These are phyloP conservation scores for Drosophila takahashii DNA, from an alignment of 1,140 invertebrate genomes.

Conservation along the genomic window DNA sequence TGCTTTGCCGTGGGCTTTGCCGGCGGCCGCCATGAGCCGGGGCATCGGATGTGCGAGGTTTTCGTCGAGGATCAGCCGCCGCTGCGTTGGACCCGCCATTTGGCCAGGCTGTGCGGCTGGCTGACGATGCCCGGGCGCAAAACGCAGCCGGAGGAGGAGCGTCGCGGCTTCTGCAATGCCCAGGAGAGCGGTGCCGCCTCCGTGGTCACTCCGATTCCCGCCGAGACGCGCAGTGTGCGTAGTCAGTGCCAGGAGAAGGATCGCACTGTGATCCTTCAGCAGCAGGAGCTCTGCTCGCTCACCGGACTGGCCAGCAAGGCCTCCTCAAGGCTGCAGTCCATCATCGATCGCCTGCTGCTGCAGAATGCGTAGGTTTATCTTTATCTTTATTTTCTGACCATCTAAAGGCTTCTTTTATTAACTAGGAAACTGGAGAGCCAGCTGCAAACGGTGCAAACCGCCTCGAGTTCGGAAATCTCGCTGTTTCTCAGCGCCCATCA, in stretches of 20 bases:
- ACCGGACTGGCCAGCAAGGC: constrained; percentile 72
- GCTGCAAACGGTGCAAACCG: constrained; percentile 53
- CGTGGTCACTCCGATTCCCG: constrained; percentile 56
- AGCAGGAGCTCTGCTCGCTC: constrained; percentile 53
- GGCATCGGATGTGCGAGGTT: constrained; percentile 81
- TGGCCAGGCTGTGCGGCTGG: constrained; percentile 65
- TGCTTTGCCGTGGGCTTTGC: constrained; percentile 72
- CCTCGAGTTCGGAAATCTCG: constrained; percentile 65
- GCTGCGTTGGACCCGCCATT: constrained; percentile 61
- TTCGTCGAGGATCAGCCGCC: constrained; percentile 72
- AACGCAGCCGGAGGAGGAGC: constrained; percentile 59
- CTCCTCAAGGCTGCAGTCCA: constrained; percentile 68
- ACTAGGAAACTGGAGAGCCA: constrained; percentile 72
- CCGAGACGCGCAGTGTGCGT: constrained; percentile 54
- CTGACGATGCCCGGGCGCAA: constrained; percentile 41
- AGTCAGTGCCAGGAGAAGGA: constrained; percentile 22
- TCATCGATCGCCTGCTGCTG: constrained; percentile 69
- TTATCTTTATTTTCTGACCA: background rate
- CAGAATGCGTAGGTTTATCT: constrained; percentile 68
- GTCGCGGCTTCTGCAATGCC: constrained; percentile 74
- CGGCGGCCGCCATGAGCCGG: constrained; percentile 57
- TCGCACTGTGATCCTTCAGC: constrained; percentile 13
- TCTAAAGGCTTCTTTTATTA: background rate
- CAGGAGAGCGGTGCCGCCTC: constrained; percentile 38
- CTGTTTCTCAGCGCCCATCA: constrained; percentile 75